Evolutionary conservation across 2,797 vertebrate species (phyloP), one percentile per base, ranked within the genome.

Genomic region (Smutsia temminckii): DNA sequence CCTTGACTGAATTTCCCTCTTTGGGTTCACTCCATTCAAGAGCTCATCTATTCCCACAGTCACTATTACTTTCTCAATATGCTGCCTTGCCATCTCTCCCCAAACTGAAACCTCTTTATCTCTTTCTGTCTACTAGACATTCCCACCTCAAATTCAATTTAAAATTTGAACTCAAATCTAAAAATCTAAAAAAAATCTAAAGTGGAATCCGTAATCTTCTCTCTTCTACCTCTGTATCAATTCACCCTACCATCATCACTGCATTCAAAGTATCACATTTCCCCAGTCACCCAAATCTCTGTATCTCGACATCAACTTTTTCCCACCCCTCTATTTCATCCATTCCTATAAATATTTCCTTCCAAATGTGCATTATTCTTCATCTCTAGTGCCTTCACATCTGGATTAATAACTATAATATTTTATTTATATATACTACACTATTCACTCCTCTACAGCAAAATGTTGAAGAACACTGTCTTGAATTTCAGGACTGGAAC

Each of bases 231-330:
- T 68, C 37, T 89, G 42, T 86, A 69, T 81, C 74, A 71, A 13
- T 46, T 81, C 11, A 53, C 0, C 4, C 27, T 72, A 32, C 20
- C 18, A 46, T 34, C 46, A 81, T 37, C n/a, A 81, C 0, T 17
- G 2, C 10, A 46, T 69, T 85, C 64, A 84, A 88, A 88, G 53
- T 7, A 53, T 18, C 18, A 46, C 12, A 42, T 55, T 80, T 21
- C 12, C 20, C 21, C 29, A 61, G 6, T 75, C 66, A 13, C 16
- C 72, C 14, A 84, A 46, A 49, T 18, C 40, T 85, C 80, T 51
- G 91, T 89, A 85, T 85, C 17, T 42, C 92, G 5, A 71, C 34
- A 63, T 88, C 8, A 23, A 14, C 21, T 93, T 87, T 93, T 88
- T 64, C 34, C 25, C 12, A 46, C 6, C 69, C 20, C 21, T 95